A percentile compares a stretch with the other conserved stretches of the same genome.
These are phyloP conservation scores for Pogonocichla stellata DNA, from an alignment of 2,113 vertebrate species.

Conservation along the genomic window DNA sequence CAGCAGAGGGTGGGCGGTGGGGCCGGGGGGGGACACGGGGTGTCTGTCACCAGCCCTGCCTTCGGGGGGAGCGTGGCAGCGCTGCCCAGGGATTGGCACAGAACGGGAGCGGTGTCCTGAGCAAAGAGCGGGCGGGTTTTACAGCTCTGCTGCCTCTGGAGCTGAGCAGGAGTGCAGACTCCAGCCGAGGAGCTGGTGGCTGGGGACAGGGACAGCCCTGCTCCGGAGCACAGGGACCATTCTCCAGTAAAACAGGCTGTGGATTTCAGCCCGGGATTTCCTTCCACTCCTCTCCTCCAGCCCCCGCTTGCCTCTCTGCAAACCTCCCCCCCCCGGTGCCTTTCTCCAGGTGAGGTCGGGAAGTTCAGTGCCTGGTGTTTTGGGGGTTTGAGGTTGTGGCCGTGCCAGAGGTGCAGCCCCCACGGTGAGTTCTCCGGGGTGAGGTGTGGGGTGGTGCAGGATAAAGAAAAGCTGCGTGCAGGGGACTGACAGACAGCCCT, in stretches of 20 bases:
- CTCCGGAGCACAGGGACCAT: fast-evolving
- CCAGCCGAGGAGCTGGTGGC: neutral
- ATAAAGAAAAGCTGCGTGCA: fast-evolving
- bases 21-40: neutral
- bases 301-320: neutral
- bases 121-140: neutral
- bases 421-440: fast-evolving
- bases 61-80: neutral
- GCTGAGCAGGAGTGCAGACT: neutral
- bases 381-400: neutral
- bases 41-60: neutral
- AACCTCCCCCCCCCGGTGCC: neutral
- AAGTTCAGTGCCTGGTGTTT: neutral
- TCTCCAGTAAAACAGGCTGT: neutral
- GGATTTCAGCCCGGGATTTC: neutral
- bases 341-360: neutral
- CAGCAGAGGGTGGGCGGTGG: neutral
- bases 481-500: neutral
- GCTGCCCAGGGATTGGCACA: neutral
- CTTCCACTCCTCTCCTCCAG: neutral
- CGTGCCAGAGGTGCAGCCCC: neutral
- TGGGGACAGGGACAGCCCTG: neutral
- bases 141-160: neutral
- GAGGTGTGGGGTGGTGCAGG: neutral
- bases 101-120: neutral